Evolutionary conservation across 2,888 invertebrate species (phyloP).

Genomic region (Galeruca laticollis): DNA sequence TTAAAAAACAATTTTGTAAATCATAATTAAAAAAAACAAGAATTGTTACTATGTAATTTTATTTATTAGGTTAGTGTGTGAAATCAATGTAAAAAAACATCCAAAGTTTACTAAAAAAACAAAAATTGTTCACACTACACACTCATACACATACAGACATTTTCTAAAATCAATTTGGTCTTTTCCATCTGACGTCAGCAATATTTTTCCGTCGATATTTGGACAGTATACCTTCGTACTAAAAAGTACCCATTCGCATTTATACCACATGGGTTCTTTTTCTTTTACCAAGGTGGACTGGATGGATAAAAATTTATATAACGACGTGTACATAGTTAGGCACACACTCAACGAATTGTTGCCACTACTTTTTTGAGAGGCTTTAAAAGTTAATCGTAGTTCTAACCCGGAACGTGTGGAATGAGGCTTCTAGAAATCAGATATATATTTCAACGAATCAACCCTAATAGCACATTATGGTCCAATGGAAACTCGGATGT

Average conservation of each 20-base stretch:
- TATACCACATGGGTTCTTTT: neutral
- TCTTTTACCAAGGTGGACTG: neutral
- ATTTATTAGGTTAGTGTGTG: conserved; percentile 13
- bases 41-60: neutral
- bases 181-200: neutral
- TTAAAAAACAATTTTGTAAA: no score
- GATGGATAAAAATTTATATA: conserved; percentile 58
- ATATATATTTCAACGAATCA: conserved; percentile 48
- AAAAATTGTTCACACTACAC: conserved; percentile 20
- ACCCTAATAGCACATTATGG: conserved; percentile 43
- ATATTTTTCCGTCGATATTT: conserved; percentile 24
- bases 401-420: conserved; percentile 63
- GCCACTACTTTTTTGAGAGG: conserved; percentile 49
- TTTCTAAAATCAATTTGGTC: conserved; percentile 5
- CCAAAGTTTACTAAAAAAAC: conserved; percentile 21
- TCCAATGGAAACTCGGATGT: conserved; percentile 37
- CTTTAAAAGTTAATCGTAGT: conserved; percentile 59
- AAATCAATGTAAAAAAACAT: conserved; percentile 31
- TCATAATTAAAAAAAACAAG: no score
- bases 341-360: conserved; percentile 53
- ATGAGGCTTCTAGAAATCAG: conserved; percentile 64
- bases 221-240: conserved; percentile 9
- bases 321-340: conserved; percentile 63
- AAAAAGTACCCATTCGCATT: neutral
- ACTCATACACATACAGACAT: conserved; percentile 3